phyloP scores from a whole-genome alignment of 2,888 invertebrate genomes.

The Tiphia femorata region DNA sequence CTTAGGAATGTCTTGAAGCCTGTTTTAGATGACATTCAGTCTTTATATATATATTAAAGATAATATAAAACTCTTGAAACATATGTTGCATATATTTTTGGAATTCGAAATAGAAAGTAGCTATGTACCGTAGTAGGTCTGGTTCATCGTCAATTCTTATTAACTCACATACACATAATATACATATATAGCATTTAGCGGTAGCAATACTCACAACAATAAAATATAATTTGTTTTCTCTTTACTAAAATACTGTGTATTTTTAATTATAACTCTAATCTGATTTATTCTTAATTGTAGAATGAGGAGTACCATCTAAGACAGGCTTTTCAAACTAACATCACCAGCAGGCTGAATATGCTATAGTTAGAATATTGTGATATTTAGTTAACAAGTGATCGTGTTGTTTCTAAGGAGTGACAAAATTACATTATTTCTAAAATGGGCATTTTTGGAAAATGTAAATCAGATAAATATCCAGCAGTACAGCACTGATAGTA shows the following conservation, averaged over 20 bases:
- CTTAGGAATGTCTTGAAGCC: conserved; percentile 28
- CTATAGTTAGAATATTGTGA: conserved; percentile 38
- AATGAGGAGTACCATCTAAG: conserved; percentile 30
- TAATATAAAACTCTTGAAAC: too few relatives aligned
- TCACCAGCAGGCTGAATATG: conserved; percentile 12
- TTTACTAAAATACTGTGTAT: too few relatives aligned
- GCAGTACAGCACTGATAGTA: conserved; percentile 11
- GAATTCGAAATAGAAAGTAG: too few relatives aligned
- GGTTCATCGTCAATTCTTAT: too few relatives aligned
- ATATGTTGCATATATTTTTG: too few relatives aligned
- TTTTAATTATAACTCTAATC: too few relatives aligned
- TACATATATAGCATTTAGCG: too few relatives aligned
- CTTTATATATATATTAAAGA: not conserved
- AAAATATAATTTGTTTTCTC: not conserved
- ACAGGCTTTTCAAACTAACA: conserved; percentile 33
- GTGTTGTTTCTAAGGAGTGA: conserved; percentile 17
- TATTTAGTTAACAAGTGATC: conserved; percentile 25
- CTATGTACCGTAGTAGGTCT: too few relatives aligned
- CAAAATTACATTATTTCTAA: conserved; percentile 21
- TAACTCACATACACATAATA: too few relatives aligned
- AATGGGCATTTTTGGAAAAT: conserved; percentile 26
- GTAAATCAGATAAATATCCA: conserved; percentile 16
- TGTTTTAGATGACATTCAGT: conserved; percentile 42
- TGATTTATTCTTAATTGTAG: too few relatives aligned
- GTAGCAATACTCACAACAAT: too few relatives aligned